A percentile compares a stretch with the other conserved stretches of the same genome.
phyloP scores from a whole-genome alignment of 2,797 vertebrate genomes.

The Argentina silus region DNA sequence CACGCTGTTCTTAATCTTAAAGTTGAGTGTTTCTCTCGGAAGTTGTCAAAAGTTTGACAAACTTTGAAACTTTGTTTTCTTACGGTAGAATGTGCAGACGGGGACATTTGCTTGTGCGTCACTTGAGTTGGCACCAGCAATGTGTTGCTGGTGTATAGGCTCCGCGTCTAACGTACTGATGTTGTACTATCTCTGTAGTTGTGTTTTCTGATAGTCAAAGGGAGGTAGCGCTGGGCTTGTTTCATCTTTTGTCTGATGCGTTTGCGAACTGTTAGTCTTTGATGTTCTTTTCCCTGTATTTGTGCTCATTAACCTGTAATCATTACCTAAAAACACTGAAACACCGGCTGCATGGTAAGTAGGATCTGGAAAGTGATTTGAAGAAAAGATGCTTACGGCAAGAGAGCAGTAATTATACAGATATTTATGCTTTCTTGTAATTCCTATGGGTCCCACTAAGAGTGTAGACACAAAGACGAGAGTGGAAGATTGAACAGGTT shows the following conservation, averaged over 20 bases:
- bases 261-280: neutral
- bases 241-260: constrained; percentile 14
- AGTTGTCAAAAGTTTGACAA: neutral
- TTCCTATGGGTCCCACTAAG: constrained; percentile 8
- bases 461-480: too few species aligned
- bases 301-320: constrained; percentile 37
- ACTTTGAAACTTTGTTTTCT: too few species aligned
- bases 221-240: neutral
- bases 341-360: neutral
- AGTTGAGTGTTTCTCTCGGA: neutral
- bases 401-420: constrained; percentile 19
- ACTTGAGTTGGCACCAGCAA: too few species aligned
- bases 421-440: constrained; percentile 15
- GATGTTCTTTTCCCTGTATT: constrained; percentile 14
- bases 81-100: too few species aligned
- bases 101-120: too few species aligned
- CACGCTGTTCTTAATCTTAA: too few species aligned
- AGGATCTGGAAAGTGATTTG: neutral
- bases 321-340: neutral
- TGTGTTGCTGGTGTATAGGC: too few species aligned
- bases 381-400: constrained; percentile 16
- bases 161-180: too few species aligned
- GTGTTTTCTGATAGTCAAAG: neutral
- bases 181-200: too few species aligned
- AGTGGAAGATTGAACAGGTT: neutral